Evolutionary conservation across 23 tunicate species (phyloP), one percentile per base, ranked within the genome.

Genomic region (Oikopleura vanhoeffeni): DNA sequence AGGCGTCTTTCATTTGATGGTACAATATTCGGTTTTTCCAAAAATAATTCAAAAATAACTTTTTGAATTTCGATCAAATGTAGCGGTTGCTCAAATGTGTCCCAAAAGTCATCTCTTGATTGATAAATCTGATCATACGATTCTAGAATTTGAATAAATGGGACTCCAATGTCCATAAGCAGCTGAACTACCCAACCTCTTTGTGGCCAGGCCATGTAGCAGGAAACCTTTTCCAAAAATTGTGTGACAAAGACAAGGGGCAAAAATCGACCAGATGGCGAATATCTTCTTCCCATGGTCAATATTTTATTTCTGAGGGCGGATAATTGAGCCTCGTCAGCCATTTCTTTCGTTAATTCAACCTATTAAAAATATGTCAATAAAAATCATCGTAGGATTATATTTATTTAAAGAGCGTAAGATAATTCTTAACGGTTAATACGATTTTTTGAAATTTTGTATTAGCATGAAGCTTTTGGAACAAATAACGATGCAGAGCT

Each of bases 81-180:
- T 76, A 85, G 60, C 0, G 90, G 92, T 24, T 86, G 42, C 39
- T 84, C 88, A 35, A 41, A 67, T 8, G 83, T 32, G 1, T 83
- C 60, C 97, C 97, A 92, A 79, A 41, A 39, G 30, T 85, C 0
- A 18, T 87, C 97, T 87, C 89, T 92, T 40, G 87, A 86, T 1
- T 86, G 40, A 83, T 89, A 89, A 28, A 91, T 40, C 24, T 87
- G 82, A 0, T 39, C 40, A 41, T 92, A 92, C 28, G 86, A 57
- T 40, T 89, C 89, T 41, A 92, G 71, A 33, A 92, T 40, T 1
- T 89, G 79, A 30, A 36, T 36, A 0, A 89, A 67, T 0, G 87
- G 41, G 40, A 87, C 88, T 0, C 88, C 90, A 57, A 87, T 84
- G 0, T 89, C 91, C 39, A 89, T 64, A 40, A 92, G n/a, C n/a